Base-by-base conservation (phyloP, 2,113 vertebrate species). In the Oxygymnocypris stewartii region DNA sequence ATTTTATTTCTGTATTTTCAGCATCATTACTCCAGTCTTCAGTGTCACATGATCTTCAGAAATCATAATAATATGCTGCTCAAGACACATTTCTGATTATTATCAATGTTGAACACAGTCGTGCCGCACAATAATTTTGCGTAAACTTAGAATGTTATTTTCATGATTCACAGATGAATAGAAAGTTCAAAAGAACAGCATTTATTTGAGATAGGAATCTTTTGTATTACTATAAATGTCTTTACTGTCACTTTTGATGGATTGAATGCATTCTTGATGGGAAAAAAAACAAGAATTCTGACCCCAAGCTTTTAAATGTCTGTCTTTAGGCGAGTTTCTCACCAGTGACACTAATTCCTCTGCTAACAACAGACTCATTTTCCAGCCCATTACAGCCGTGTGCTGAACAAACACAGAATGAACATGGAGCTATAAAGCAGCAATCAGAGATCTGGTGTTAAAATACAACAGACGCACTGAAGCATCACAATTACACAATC, bases 301-400 rank as follows among this genome's bases (percentile, higher is more conserved):
- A 73, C 35, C 18, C 37, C 9, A 73, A 73, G 8, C 69, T 23
- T 23, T 40, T 11, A 2, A 73, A 73, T 3, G 4, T 8, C 69
- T 9, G 18, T 4, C 16, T 37, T 69, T 37, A 18, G 6, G 3
- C 1, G 6, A 31, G 28, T 35, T 69, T 67, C 28, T 16, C 31
- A 69, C 28, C 20, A 35, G 93, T 92, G 87, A 88, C 88, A 84
- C 90, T 93, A 92, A 92, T 93, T 91, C 90, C 49, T 8, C 89
- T 47, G 49, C 82, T 86, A 86, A 84, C 92, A 91, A 90, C 85
- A 73, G 85, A 77, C 87, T 92, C 79, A 93, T 93, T 94, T 94
- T 94, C 90, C 92, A 93, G 91, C 71, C 89, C 93, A 93, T 94
- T 95, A 93, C 91, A 86, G 88, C 88, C 76, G 31, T 65, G 80